These are phyloP conservation scores for Ardeotis arabs DNA, from an alignment of 2,113 vertebrate species.

Conservation along the genomic window DNA sequence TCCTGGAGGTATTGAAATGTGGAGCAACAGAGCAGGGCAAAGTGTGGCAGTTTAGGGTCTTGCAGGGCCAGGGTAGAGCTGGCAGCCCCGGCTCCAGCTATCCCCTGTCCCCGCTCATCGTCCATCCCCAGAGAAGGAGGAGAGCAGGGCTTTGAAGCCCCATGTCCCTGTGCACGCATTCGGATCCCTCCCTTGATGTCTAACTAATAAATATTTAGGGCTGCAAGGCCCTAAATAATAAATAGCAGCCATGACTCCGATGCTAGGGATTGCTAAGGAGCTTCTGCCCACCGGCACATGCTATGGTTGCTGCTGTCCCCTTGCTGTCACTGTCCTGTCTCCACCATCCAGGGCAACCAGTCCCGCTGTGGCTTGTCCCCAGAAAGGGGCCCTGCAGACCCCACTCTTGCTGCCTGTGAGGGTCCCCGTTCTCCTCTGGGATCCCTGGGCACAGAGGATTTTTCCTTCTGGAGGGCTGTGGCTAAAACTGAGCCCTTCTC, in stretches of 20 bases:
- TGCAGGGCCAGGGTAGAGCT: rapidly evolving
- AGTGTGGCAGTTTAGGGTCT: not conserved
- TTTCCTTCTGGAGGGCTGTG: not conserved
- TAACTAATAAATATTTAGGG: not conserved
- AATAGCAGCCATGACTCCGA: not conserved
- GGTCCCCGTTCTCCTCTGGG: not conserved
- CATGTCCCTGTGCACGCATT: rapidly evolving
- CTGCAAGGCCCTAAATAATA: not conserved
- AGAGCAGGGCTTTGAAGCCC: not conserved
- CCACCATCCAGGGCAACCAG: not conserved
- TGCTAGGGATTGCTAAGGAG: not conserved
- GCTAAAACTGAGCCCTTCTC: not conserved
- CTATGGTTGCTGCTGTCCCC: not conserved
- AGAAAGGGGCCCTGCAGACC: not conserved
- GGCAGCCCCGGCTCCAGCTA: not conserved
- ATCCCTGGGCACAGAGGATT: not conserved
- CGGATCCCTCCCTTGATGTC: not conserved
- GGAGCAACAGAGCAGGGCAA: not conserved
- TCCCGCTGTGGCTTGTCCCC: not conserved
- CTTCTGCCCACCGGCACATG: rapidly evolving
- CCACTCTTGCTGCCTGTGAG: rapidly evolving
- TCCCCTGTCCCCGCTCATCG: not conserved
- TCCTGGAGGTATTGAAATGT: not conserved
- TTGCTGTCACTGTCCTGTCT: not conserved
- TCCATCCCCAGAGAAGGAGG: not conserved